Evolutionary conservation across 2,797 vertebrate genomes (phyloP).

Genomic region (Galaxias olidus): DNA sequence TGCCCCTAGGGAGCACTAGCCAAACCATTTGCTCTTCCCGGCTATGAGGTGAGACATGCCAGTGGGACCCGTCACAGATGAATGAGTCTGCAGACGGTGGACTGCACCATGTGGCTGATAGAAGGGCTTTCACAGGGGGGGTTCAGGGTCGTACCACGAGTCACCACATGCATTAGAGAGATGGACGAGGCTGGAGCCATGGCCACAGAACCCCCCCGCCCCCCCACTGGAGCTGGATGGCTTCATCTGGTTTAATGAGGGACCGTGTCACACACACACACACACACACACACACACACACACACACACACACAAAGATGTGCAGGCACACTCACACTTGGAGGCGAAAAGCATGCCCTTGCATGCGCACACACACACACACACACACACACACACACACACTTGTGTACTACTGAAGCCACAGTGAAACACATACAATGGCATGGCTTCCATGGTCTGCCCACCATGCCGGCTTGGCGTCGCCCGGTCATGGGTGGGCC

Average conservation of each 20-base stretch:
- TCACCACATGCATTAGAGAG: conserved; percentile 45
- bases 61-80: conserved; percentile 50
- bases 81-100: conserved; percentile 38
- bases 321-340: neutral
- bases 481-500: neutral
- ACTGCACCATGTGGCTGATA: conserved; percentile 56
- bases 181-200: conserved; percentile 41
- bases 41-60: neutral
- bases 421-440: neutral
- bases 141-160: conserved; percentile 38
- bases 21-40: conserved; percentile 1
- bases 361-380: neutral
- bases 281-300: conserved; percentile 2
- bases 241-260: conserved; percentile 33
- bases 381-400: neutral
- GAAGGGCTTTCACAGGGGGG: conserved; percentile 44
- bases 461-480: neutral
- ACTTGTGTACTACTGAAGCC: too few species aligned
- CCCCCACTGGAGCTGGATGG: conserved; percentile 30
- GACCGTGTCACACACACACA: neutral
- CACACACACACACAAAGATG: neutral
- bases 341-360: too few species aligned
- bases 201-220: conserved; percentile 19
- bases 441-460: neutral
- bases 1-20: neutral